A percentile compares a stretch with the other conserved stretches of the same genome.
phyloP scores from a whole-genome alignment of 2,888 invertebrate species.

The Blastobasis adustella region DNA sequence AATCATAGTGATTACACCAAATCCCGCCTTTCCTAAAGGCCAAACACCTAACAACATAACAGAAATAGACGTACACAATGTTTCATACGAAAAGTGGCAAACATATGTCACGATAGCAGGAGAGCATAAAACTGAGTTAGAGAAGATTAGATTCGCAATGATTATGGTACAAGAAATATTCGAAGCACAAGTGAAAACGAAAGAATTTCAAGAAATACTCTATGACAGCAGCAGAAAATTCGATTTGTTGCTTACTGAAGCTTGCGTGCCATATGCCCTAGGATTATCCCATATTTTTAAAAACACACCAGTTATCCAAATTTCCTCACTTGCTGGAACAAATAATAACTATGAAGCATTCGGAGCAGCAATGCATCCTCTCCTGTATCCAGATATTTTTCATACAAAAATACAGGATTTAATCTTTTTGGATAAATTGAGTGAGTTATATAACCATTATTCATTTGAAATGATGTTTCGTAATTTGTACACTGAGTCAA shows the following conservation, averaged over 20 bases:
- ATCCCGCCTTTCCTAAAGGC: conserved; percentile 40
- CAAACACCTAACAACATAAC: conserved; percentile 40
- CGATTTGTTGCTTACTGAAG: conserved; percentile 21
- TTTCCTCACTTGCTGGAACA: conserved; percentile 27
- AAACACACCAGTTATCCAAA: conserved; percentile 20
- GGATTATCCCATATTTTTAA: conserved; percentile 20
- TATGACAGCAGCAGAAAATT: conserved; percentile 10
- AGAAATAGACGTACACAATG: conserved; percentile 47
- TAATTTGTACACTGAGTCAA: conserved; percentile 9
- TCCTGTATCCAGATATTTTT: conserved; percentile 23
- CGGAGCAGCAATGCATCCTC: conserved; percentile 27
- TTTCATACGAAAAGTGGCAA: conserved; percentile 28
- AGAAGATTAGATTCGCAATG: conserved; percentile 3
- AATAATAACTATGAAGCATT: conserved; percentile 16
- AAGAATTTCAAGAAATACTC: conserved; percentile 11
- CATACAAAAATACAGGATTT: conserved; percentile 20
- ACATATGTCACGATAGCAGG: conserved; percentile 7
- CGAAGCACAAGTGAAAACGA: conserved; percentile 10
- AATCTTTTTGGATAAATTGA: conserved; percentile 17
- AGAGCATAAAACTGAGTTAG: conserved; percentile 5
- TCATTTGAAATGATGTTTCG: background rate
- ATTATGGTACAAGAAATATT: conserved; percentile 8
- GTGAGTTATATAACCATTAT: conserved; percentile 11
- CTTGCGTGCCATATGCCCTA: conserved; percentile 13
- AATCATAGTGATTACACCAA: conserved; percentile 47